Evolutionary conservation across 92 coral and sea anemone species (phyloP).

Genomic region (Hydrozoanthus gracilis): DNA sequence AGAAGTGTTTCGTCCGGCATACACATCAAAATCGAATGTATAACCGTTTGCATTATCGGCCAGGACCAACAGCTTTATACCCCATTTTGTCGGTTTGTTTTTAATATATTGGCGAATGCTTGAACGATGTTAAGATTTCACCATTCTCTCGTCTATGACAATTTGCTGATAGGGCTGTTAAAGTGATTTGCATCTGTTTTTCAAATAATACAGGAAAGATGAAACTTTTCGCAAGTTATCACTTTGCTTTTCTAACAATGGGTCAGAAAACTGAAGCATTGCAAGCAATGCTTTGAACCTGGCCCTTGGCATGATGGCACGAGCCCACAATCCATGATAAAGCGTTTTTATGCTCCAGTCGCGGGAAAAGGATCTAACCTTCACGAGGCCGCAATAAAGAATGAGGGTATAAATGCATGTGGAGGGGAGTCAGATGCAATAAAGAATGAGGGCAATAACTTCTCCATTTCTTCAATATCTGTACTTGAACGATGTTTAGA

Average conservation of each 20-base stretch:
- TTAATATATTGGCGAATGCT: not conserved
- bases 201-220: slow-evolving; percentile 30
- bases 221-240: not conserved
- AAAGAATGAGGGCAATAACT: too few species aligned
- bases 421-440: too few species aligned
- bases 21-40: slow-evolving; percentile 54
- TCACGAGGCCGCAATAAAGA: slow-evolving; percentile 69
- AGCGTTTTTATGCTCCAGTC: slow-evolving; percentile 74
- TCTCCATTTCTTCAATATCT: too few species aligned
- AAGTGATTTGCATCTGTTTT: slow-evolving; percentile 44
- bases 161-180: slow-evolving; percentile 70
- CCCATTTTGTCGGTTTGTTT: slow-evolving; percentile 28
- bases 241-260: slow-evolving; percentile 48
- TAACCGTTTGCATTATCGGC: slow-evolving; percentile 72
- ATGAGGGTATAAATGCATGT: too few species aligned
- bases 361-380: slow-evolving; percentile 46
- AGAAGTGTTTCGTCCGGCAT: slow-evolving; percentile 59
- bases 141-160: slow-evolving; percentile 74
- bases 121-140: slow-evolving; percentile 27
- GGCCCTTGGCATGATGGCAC: slow-evolving; percentile 35
- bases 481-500: not conserved
- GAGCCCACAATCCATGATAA: slow-evolving; percentile 80
- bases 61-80: slow-evolving; percentile 67
- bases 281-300: slow-evolving; percentile 65
- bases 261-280: slow-evolving; percentile 69